phyloP scores from a whole-genome alignment of 2,888 invertebrate species.

The Mechanitis messenoides region DNA sequence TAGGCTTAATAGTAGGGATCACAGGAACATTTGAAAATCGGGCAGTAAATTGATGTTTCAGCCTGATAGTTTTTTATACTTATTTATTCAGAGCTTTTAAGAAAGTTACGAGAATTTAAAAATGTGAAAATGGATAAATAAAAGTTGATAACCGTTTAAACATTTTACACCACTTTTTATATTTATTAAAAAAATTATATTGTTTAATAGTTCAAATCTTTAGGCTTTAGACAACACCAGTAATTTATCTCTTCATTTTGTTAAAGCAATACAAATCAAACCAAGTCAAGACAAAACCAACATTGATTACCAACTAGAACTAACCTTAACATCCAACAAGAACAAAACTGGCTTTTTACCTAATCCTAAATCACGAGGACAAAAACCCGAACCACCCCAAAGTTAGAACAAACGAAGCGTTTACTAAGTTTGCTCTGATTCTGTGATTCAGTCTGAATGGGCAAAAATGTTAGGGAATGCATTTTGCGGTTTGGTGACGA shows the following conservation, averaged over 20 bases:
- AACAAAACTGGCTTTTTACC: conserved; percentile 6
- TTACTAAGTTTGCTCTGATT: conserved; percentile 33
- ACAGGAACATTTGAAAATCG: background rate
- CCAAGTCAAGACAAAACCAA: background rate
- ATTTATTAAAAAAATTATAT: too few relatives aligned
- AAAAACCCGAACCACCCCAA: conserved; percentile 3
- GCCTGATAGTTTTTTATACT: too few relatives aligned
- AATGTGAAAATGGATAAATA: too few relatives aligned
- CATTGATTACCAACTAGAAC: background rate
- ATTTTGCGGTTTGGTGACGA: conserved; percentile 29
- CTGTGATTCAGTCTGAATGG: conserved; percentile 35
- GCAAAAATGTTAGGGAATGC: conserved; percentile 45
- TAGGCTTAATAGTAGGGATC: background rate
- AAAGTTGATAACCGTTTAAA: too few relatives aligned
- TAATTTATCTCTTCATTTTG: too few relatives aligned
- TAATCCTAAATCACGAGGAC: conserved; percentile 5
- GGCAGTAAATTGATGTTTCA: too few relatives aligned
- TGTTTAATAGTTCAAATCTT: too few relatives aligned
- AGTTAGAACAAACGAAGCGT: conserved; percentile 6
- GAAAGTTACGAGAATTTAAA: too few relatives aligned
- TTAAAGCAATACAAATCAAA: too few relatives aligned
- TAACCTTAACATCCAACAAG: conserved; percentile 4
- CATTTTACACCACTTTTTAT: too few relatives aligned
- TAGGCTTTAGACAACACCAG: too few relatives aligned
- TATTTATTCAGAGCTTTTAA: too few relatives aligned